These are phyloP conservation scores for Drosophila sp. DNA, from an alignment of 1,140 invertebrate genomes.

Conservation along the genomic window DNA sequence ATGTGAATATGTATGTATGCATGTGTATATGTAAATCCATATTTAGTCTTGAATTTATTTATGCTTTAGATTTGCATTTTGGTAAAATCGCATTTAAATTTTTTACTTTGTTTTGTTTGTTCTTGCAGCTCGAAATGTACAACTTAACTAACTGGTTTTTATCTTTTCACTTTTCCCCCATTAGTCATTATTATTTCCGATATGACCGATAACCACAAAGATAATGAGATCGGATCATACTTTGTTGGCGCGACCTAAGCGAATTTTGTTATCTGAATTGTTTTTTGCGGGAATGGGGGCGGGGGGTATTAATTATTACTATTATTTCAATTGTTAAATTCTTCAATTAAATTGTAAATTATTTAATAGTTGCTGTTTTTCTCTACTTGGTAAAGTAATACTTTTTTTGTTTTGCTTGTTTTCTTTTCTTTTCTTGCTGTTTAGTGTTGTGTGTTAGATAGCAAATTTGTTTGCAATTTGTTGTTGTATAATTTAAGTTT, in stretches of 20 bases:
- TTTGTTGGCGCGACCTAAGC: too few relatives aligned
- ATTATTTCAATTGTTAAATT: constrained; percentile 41
- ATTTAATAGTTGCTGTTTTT: constrained; percentile 46
- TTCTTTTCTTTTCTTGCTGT: constrained; percentile 13
- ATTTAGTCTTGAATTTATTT: constrained; percentile 72
- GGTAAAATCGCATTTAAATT: constrained; percentile 59
- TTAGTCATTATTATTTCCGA: constrained; percentile 19
- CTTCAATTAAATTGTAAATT: constrained; percentile 61
- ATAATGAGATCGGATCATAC: neutral
- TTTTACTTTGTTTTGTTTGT: neutral
- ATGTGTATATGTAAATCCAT: constrained; percentile 37
- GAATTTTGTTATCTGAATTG: too few relatives aligned
- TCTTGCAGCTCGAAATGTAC: constrained; percentile 53
- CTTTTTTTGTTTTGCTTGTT: constrained; percentile 57
- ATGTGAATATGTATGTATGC: constrained; percentile 27
- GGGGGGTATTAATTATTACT: neutral
- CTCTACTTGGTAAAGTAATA: constrained; percentile 78
- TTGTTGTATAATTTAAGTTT: constrained; percentile 37
- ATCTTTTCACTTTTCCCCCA: constrained; percentile 19
- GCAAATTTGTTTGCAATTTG: constrained; percentile 27
- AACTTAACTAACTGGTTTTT: constrained; percentile 60
- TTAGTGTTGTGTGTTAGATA: constrained; percentile 29
- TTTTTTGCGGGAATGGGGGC: neutral
- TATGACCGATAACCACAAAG: neutral
- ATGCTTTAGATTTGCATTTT: constrained; percentile 58